A percentile compares a stretch with the other conserved stretches of the same genome.
Conservation (phyloP, 2,797 vertebrate species). For the Amblyraja radiata region DNA sequence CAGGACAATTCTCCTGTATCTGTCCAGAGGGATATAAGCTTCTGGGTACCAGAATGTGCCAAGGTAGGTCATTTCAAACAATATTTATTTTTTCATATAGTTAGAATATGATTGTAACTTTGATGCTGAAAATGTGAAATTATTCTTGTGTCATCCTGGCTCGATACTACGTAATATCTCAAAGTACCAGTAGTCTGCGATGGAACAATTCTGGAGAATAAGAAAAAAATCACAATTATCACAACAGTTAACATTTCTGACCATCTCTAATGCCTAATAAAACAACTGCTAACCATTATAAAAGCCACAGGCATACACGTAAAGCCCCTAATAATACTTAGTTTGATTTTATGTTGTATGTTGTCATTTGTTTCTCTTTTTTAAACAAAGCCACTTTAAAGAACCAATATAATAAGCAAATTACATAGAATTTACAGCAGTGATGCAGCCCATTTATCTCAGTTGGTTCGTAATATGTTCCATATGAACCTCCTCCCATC, state of each 20-base stretch:
- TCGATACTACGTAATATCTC: not conserved
- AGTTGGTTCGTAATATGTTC: not conserved
- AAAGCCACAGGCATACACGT: not conserved
- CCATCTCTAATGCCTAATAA: not conserved
- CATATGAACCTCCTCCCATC: not conserved
- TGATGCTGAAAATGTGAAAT: constrained; percentile 11
- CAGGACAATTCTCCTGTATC: constrained; percentile 83
- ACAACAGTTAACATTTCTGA: not conserved
- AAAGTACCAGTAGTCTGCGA: not conserved
- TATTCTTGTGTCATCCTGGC: not conserved
- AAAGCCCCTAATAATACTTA: not conserved
- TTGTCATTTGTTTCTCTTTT: no score
- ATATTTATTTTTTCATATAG: constrained; percentile 39
- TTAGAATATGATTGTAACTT: not conserved
- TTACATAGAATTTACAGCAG: not conserved
- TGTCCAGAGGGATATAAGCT: constrained; percentile 94
- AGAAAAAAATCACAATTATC: no score
- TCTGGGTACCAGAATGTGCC: constrained; percentile 81
- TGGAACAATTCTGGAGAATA: not conserved
- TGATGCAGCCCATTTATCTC: not conserved
- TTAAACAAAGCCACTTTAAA: not conserved
- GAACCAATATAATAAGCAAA: not conserved
- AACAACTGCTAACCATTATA: not conserved
- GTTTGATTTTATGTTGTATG: no score
- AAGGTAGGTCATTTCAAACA: constrained; percentile 64